Percentiles rank a stretch among this genome's conserved stretches.
These are phyloP conservation scores for Gibbula magus DNA, from an alignment of 2,888 invertebrate species.

Conservation along the genomic window DNA sequence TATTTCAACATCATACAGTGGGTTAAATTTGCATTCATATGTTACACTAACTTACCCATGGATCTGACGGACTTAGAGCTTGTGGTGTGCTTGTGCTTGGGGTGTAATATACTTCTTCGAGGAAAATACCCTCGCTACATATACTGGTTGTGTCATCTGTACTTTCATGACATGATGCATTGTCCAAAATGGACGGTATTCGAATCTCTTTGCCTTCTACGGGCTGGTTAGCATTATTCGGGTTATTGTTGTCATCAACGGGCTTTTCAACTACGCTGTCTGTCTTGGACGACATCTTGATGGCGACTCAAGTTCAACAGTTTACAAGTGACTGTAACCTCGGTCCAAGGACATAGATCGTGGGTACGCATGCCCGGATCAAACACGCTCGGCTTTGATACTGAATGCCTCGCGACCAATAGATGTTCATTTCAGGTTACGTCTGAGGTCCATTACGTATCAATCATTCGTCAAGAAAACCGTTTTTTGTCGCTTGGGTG, in stretches of 20 bases:
- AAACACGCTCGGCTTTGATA: neutral
- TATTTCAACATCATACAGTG: too few species aligned
- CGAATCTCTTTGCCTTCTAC: slow-evolving; percentile 12
- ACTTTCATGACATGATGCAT: neutral
- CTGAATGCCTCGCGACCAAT: neutral
- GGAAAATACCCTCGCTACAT: slow-evolving; percentile 22
- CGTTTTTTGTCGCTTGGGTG: slow-evolving; percentile 8
- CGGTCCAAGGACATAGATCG: neutral
- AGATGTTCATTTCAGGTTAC: neutral
- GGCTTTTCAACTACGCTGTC: neutral
- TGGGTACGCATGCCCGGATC: slow-evolving; percentile 1
- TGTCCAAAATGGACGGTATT: slow-evolving; percentile 19
- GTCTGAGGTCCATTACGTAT: neutral
- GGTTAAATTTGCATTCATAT: too few species aligned
- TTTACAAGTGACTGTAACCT: neutral
- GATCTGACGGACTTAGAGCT: slow-evolving; percentile 19
- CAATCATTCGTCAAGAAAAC: neutral
- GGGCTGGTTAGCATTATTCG: neutral
- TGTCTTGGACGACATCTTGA: slow-evolving; percentile 2
- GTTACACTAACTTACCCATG: slow-evolving; percentile 1
- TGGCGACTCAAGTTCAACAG: neutral
- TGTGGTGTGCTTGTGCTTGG: slow-evolving; percentile 15
- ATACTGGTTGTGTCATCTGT: neutral
- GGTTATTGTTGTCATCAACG: slow-evolving; percentile 5
- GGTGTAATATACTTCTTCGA: slow-evolving; percentile 23